Evolutionary conservation across 2,797 vertebrate species (phyloP), one percentile per base, ranked within the genome.

Genomic region (Rhadinocentrus ornatus): DNA sequence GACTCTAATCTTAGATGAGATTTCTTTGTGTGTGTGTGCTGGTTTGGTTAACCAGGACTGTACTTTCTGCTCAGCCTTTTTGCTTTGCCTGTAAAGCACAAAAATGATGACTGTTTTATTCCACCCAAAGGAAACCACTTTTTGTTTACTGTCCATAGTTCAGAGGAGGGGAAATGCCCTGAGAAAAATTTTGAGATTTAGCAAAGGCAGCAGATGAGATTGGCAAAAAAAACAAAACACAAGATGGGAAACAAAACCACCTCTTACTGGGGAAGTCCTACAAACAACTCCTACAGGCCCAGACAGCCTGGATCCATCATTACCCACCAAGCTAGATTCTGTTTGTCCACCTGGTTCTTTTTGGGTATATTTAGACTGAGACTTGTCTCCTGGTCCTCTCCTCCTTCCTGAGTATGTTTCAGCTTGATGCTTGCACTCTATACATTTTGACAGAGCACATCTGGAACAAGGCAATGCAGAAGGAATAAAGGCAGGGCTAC

Each of bases 331-430:
- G 56, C 69, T 63, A 11, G 56, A 62, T 62, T 88, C 70, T 89
- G 88, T 93, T 92, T 80, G 81, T 91, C 89, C 90, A 92, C 92
- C 91, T 93, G 89, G 88, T 81, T 84, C 83, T 87, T 85, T 81
- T 85, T 87, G 85, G 82, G 76, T 78, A 18, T 31, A 52, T 66
- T 70, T 65, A 48, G 52, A 77, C 73, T 34, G 16, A 62, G 69
- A 73, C 75, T 32, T 59, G 67, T 61, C 60, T 73, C 60, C 66
- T 4, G 22, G 56, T 68, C 75, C 80, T 61, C 68, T 77, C 70
- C 62, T 68, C 24, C 58, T 62, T 62, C 48, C 62, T 63, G 52
- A 84, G 69, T 71, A 52, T 59, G 66, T 37, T 84, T 73, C 12
- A 63, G 66, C 60, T 74, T 55, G 75, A 75, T 18, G 52, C 69